These are phyloP conservation scores for Ophonus ardosiacus DNA, from an alignment of 2,888 invertebrate genomes.

Conservation along the genomic window DNA sequence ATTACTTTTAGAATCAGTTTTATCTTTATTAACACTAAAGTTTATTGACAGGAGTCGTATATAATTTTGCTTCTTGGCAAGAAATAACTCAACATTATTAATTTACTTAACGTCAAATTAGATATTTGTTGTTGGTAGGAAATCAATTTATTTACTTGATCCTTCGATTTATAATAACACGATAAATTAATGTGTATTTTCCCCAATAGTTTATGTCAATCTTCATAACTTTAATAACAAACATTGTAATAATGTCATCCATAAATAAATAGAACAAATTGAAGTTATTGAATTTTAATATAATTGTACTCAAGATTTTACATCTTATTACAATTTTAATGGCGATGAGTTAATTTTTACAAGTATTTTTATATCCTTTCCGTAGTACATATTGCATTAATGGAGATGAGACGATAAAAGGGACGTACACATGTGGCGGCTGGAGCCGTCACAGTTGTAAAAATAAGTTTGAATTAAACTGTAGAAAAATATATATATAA, in stretches of 20 bases:
- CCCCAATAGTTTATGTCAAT: neutral
- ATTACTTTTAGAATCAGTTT: neutral
- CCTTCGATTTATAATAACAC: neutral
- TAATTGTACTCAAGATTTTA: too few species aligned
- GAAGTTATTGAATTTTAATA: too few species aligned
- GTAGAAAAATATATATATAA: too few species aligned
- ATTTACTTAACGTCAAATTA: neutral
- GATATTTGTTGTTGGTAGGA: neutral
- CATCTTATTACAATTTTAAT: too few species aligned
- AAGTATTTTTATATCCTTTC: too few species aligned
- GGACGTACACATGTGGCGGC: too few species aligned
- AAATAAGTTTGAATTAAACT: too few species aligned
- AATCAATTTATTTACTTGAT: neutral
- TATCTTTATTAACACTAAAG: neutral
- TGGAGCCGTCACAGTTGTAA: too few species aligned
- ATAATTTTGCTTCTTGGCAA: neutral
- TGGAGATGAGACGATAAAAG: too few species aligned
- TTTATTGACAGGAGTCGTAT: neutral
- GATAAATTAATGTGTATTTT: neutral
- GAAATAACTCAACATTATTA: neutral
- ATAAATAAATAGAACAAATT: neutral
- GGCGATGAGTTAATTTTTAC: too few species aligned
- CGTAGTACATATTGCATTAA: too few species aligned
- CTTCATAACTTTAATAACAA: neutral
- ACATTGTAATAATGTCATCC: neutral